Conservation (phyloP, 2,113 vertebrate genomes). For the Electrona antarctica region DNA sequence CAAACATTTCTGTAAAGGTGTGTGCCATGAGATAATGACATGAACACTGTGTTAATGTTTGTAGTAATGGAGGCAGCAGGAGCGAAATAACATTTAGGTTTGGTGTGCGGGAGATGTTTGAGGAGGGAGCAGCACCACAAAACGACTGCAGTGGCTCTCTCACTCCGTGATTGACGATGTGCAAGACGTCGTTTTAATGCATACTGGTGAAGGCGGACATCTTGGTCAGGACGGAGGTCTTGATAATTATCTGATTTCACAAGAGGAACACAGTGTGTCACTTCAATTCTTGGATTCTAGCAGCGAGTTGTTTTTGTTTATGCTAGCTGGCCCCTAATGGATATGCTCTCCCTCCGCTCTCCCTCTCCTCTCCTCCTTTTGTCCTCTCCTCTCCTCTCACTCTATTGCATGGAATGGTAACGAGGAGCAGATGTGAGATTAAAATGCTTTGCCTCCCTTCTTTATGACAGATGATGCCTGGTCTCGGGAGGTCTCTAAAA, state of each 20-base stretch:
- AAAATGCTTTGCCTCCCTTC: slow-evolving; percentile 75
- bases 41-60: neutral
- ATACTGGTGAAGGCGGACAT: slow-evolving; percentile 42
- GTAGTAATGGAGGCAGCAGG: neutral
- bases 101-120: slow-evolving; percentile 11
- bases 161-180: slow-evolving; percentile 19
- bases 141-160: slow-evolving; percentile 36
- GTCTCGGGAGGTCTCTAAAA: slow-evolving; percentile 76
- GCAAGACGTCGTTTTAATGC: slow-evolving; percentile 12
- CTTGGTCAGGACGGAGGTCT: slow-evolving; percentile 24
- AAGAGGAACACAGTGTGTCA: slow-evolving; percentile 44
- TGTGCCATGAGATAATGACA: neutral
- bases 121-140: slow-evolving; percentile 24
- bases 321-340: slow-evolving; percentile 42
- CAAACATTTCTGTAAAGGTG: neutral
- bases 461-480: slow-evolving; percentile 79
- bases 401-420: slow-evolving; percentile 76
- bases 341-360: neutral
- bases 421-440: slow-evolving; percentile 82
- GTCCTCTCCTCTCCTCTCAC: slow-evolving; percentile 32
- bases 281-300: slow-evolving; percentile 51
- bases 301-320: slow-evolving; percentile 42
- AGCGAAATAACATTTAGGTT: neutral
- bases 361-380: neutral
- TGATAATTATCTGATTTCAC: slow-evolving; percentile 52